Percentiles rank a stretch among this genome's conserved stretches.
phyloP scores from a whole-genome alignment of 2,797 vertebrate species.

The Enteromius mattozi region DNA sequence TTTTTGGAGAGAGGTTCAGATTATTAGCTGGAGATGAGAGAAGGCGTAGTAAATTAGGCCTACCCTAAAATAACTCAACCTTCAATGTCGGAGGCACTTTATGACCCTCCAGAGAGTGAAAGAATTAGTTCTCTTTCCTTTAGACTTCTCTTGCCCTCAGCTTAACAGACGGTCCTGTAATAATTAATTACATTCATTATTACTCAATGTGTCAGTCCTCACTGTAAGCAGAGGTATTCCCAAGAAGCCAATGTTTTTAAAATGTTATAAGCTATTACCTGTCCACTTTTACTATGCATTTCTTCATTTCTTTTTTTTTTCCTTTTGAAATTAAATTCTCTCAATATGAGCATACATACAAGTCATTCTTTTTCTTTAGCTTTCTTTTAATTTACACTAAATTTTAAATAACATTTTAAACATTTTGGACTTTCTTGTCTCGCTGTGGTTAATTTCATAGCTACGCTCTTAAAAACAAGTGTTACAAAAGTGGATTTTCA shows the following conservation, averaged over 20 bases:
- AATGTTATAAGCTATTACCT: neutral
- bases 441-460: neutral
- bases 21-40: conserved; percentile 48
- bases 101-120: conserved; percentile 24
- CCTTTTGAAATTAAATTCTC: neutral
- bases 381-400: neutral
- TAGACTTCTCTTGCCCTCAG: conserved; percentile 24
- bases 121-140: conserved; percentile 33
- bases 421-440: neutral
- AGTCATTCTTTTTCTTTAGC: neutral
- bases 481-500: neutral
- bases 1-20: conserved; percentile 17
- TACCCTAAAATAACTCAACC: conserved; percentile 47
- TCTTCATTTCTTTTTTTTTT: neutral
- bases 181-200: conserved; percentile 39
- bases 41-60: conserved; percentile 65
- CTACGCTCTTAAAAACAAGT: neutral
- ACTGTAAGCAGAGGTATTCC: conserved; percentile 28
- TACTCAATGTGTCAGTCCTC: conserved; percentile 22
- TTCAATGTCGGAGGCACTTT: conserved; percentile 36
- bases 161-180: conserved; percentile 28
- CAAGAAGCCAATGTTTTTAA: conserved; percentile 2
- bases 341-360: neutral
- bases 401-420: neutral
- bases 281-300: neutral